Evolutionary conservation across 2,888 invertebrate genomes (phyloP), one percentile per base, ranked within the genome.

Genomic region (Oligia latruncula): DNA sequence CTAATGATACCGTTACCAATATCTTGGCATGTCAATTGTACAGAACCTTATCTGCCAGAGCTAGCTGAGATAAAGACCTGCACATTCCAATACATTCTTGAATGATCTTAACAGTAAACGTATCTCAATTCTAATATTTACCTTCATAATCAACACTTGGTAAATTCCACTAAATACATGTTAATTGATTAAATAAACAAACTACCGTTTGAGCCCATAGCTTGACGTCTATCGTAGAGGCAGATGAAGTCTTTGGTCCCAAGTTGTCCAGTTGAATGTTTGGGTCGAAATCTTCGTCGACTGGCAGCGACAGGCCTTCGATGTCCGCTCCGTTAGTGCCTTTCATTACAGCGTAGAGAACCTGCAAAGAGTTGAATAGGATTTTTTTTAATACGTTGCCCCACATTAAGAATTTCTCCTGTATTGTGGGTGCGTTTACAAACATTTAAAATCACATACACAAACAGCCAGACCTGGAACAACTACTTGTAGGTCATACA

Each of bases 221-320:
- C 82, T 96, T 97, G 65, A 97, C 95, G 89, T 97, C 95, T 89
- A 97, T 94, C 82, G 97, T 93, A 71, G 96, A 95, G 49, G 95
- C 91, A 49, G 95, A 93, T 52, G 94, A 83, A 40, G 95, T 91
- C 93, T 97, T 97, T 15, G 97, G 97, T 23, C 97, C 96, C 75
- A 98, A 94, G 91, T 98, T 98, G 90, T 98, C 98, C 79, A 98
- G 94, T 82, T 97, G 97, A 77, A 98, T 98, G 90, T 98, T 98
- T 0, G 98, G 98, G 92, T 98, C 98, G 89, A 98, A 98, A 91
- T 98, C 98, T 84, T 98, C 98, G 80, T 97, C 97, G 40, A 97
- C 93, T 11, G 97, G 97, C 66, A 96, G 94, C 17, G 97, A 95
- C 46, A 97, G 93, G 3, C 97, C 97, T 83, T 97, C 95, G 55